Base-by-base conservation (phyloP, 1,140 invertebrate species). In the Drosophila hydei region DNA sequence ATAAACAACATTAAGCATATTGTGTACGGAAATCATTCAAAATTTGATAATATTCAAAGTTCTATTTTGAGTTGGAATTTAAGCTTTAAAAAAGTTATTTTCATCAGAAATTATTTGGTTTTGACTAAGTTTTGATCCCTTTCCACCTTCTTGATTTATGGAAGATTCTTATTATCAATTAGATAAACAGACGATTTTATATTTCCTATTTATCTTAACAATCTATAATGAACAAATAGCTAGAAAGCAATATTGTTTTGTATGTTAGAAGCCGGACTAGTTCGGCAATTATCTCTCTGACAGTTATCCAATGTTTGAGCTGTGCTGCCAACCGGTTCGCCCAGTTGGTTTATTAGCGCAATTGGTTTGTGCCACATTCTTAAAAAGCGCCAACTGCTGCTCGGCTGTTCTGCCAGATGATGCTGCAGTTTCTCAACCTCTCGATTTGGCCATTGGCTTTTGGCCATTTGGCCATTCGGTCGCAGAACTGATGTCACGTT, bases 331-430 rank as follows among this genome's bases (percentile, higher is more conserved):
- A 70, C 74, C 74, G 71, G 77, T 84, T 76, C 59, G 47, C 50
- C 59, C 43, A 52, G 58, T 55, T 43, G 25, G 16, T 51, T 79
- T 74, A 81, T 81, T 83, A 81, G 72, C 71, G 79, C 79, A 83
- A 83, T 83, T 83, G 79, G 58, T 79, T 84, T 84, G 79, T 72
- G 67, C 76, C 72, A 83, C 75, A 79, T 79, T 79, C 75, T 69
- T 33, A 54, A 60, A 56, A 45, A 47, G 16, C 38, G 61, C 61
- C 72, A 45, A 33, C 61, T 51, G 36, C 47, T 40, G 50, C 33
- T 63, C 11, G 6, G 56, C 33, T 59, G 23, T 50, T 19, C 50
- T 50, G 33, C 8, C 14, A 11, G 6, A 68, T 72, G 63, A 72
- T 71, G 48, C 40, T 71, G 43, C 67, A 61, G 16, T 63, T 64